Evolutionary conservation across 2,888 invertebrate species (phyloP).

Genomic region (Amiota communis): DNA sequence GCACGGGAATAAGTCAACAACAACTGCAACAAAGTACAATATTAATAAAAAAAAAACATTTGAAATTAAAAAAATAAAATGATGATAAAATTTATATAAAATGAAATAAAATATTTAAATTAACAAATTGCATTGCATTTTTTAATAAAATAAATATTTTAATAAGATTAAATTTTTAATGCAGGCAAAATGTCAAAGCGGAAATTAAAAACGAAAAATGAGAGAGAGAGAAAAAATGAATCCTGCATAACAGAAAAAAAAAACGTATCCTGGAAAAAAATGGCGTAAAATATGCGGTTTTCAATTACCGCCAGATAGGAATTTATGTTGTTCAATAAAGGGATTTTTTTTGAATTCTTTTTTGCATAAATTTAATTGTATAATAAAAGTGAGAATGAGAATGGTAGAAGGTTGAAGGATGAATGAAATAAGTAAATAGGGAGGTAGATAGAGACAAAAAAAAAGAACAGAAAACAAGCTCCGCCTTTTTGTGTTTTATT

Average conservation of each 20-base stretch:
- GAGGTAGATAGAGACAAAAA: background rate
- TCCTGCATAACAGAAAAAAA: constrained; percentile 18
- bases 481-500: background rate
- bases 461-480: background rate
- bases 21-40: constrained; percentile 37
- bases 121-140: constrained; percentile 68
- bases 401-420: no score
- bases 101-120: constrained; percentile 59
- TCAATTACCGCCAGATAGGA: constrained; percentile 65
- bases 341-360: background rate
- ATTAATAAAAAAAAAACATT: constrained; percentile 29
- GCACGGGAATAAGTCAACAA: constrained; percentile 37
- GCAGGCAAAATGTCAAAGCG: constrained; percentile 62
- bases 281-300: constrained; percentile 63
- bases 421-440: background rate
- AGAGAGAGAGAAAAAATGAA: background rate
- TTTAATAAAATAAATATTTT: constrained; percentile 67
- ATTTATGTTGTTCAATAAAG: constrained; percentile 54
- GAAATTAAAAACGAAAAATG: constrained; percentile 55
- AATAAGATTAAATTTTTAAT: constrained; percentile 67
- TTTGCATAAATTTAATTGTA: no score
- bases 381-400: no score
- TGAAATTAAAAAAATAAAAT: constrained; percentile 56
- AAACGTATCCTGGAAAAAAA: constrained; percentile 1
- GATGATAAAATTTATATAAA: constrained; percentile 27